Percentiles rank a stretch among this genome's conserved stretches.
Conservation (phyloP, 2,113 vertebrate species). For the Carassius gibelio region DNA sequence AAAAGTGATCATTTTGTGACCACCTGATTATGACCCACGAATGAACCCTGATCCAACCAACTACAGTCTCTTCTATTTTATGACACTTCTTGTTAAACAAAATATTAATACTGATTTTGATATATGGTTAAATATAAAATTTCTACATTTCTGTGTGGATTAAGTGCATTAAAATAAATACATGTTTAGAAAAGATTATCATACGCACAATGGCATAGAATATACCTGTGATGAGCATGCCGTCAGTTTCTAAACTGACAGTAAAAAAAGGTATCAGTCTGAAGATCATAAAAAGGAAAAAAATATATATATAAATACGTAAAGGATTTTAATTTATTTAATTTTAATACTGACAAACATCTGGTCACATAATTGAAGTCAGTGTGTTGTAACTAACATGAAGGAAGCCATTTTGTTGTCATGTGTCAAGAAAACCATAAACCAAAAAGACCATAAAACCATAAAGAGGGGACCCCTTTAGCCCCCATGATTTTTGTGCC, state of each 20-base stretch:
- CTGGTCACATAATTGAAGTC: background rate
- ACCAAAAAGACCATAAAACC: background rate
- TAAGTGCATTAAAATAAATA: background rate
- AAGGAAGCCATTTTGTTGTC: conserved; percentile 6
- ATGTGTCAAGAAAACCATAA: conserved; percentile 17
- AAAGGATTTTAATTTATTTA: too few relatives aligned
- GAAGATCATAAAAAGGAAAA: too few relatives aligned
- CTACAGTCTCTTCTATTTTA: background rate
- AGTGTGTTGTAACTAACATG: background rate
- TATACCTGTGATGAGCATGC: background rate
- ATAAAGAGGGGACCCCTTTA: background rate
- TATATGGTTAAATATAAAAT: background rate
- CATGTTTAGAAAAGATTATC: background rate
- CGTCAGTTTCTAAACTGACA: background rate
- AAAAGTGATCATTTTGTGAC: background rate
- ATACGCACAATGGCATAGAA: too few relatives aligned
- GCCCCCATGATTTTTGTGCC: background rate
- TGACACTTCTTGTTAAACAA: background rate
- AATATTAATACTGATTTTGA: background rate
- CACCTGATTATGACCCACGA: background rate
- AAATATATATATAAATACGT: background rate
- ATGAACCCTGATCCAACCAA: background rate
- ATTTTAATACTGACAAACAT: too few relatives aligned
- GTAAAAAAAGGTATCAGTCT: too few relatives aligned
- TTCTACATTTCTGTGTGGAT: background rate